Base-by-base conservation (phyloP, 2,888 invertebrate genomes). In the Megamerina dolium region DNA sequence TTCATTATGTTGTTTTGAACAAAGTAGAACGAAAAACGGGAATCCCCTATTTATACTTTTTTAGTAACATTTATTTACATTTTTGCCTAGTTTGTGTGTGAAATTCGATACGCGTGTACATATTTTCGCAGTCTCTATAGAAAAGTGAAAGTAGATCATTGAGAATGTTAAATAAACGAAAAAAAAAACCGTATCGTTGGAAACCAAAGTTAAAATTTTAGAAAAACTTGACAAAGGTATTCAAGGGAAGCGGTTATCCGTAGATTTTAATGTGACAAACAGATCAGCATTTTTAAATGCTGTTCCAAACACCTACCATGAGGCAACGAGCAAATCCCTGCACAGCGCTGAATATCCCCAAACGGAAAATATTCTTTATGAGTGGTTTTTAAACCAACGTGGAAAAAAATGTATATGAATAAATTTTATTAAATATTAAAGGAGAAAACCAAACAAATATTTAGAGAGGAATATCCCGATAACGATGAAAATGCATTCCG, bases 1-100 rank as follows among this genome's bases (percentile, higher is more conserved):
- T 37, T 37, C 14, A 16, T 37, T n/a, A 37, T 37, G 12, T 14
- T 37, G 13, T 37, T 37, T 37, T 21, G 9, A 36, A 36, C 20
- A 36, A 21, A n/a, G 20, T 16, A 36, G 36, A 14, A 10, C 10
- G 36, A 36, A 2, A 23, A 23, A 23, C 8, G 10, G 23, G 23
- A 23, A 23, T 23, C 23, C 23, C 23, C 23, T 23, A 8, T 23
- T 23, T 23, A 8, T 8, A 8, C 10, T 23, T 23, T 23, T 23
- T 23, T 23, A 8, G 23, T 23, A 6, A 10, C 6, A 23, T 23
- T 23, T 23, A 23, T 23, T 23, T 6, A 23, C 23, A 23, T 8
- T 23, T 23, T 23, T 23, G 23, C 8, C 23, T 23, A 23, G 23
- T 23, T 23, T 23, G 23, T 23, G 6, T 23, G 23, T 23, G 23